phyloP scores from a whole-genome alignment of 2,797 vertebrate species.

The Lutjanus argentimaculatus region DNA sequence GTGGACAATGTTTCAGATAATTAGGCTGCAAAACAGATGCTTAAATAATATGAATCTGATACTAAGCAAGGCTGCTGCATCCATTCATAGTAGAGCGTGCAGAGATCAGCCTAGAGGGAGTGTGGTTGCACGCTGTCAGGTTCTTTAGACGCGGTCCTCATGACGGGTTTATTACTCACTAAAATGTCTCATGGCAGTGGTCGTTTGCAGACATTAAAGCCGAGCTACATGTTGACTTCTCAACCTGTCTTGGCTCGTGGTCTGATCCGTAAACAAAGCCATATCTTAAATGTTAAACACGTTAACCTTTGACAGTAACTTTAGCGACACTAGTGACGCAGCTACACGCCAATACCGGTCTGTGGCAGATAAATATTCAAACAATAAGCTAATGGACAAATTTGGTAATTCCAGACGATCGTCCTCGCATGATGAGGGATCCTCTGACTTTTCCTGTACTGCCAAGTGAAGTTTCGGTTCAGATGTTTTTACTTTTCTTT shows the following conservation, averaged over 20 bases:
- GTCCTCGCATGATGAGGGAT: no score
- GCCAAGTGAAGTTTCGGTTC: no score
- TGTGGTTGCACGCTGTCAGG: constrained; percentile 42
- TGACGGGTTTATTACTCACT: constrained; percentile 39
- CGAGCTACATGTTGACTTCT: background rate
- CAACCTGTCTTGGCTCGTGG: background rate
- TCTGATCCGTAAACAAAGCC: background rate
- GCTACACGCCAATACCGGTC: background rate
- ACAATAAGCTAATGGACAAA: no score
- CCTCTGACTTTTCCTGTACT: no score
- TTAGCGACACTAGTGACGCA: background rate
- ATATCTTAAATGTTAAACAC: background rate
- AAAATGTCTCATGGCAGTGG: constrained; percentile 17
- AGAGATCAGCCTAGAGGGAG: constrained; percentile 21
- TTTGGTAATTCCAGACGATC: no score
- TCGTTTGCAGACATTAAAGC: constrained; percentile 24
- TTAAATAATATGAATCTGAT: background rate
- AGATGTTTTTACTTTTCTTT: no score
- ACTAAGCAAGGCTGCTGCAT: background rate
- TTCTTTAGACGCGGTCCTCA: background rate
- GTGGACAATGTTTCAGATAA: background rate
- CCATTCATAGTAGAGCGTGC: background rate
- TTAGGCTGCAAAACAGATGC: no score
- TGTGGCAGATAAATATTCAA: no score
- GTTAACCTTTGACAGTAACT: background rate